These are phyloP conservation scores for Corvus cornix DNA, from an alignment of 2,113 vertebrate genomes.

Conservation along the genomic window DNA sequence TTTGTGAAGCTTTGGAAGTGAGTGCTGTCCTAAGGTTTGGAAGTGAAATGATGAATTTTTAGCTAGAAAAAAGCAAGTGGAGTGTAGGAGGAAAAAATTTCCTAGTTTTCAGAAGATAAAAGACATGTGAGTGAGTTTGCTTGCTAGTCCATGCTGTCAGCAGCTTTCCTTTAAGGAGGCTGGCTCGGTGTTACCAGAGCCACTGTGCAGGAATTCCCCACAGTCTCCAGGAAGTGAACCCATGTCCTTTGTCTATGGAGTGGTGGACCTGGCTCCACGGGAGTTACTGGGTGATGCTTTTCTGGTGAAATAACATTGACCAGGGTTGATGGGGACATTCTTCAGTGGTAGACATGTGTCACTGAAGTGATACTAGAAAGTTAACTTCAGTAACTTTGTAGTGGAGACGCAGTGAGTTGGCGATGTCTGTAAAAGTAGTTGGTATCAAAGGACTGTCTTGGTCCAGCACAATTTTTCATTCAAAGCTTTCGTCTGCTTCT, in stretches of 20 bases:
- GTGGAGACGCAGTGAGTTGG: neutral
- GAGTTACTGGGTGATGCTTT: neutral
- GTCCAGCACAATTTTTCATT: neutral
- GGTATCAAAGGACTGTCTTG: neutral
- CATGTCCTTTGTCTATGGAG: accelerated
- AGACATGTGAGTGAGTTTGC: neutral
- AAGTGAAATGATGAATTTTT: neutral
- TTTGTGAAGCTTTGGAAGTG: neutral
- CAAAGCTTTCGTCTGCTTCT: neutral
- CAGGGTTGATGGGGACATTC: neutral
- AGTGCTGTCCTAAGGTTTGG: accelerated
- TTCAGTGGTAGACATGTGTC: neutral
- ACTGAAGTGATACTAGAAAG: neutral
- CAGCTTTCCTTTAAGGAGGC: neutral
- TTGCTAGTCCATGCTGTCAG: neutral
- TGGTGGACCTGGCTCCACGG: neutral
- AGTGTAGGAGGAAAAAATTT: neutral
- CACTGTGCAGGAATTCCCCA: neutral
- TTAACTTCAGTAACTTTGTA: neutral
- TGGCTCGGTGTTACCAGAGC: neutral
- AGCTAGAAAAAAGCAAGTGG: neutral
- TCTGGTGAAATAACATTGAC: neutral
- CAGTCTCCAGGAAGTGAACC: neutral
- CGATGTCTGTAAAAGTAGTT: neutral
- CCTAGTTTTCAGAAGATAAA: neutral